Evolutionary conservation across 2,113 vertebrate species (phyloP).

Genomic region (Shinisaurus crocodilurus): DNA sequence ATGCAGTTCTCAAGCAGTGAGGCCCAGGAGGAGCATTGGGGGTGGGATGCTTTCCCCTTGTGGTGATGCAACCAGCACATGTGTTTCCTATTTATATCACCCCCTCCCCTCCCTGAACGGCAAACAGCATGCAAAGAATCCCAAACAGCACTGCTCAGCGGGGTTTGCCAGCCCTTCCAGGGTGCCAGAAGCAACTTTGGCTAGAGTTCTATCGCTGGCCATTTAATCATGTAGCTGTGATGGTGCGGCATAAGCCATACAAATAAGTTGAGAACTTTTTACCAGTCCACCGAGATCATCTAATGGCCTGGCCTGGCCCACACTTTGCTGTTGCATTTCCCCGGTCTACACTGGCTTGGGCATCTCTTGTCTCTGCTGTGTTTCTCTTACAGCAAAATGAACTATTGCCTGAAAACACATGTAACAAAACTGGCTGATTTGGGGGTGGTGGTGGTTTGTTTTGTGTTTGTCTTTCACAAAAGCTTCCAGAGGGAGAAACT

Average conservation of each 20-base stretch:
- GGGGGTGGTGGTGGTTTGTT: neutral
- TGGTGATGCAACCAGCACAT: constrained; percentile 1
- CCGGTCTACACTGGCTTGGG: neutral
- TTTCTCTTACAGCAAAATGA: neutral
- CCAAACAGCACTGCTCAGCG: neutral
- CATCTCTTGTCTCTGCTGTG: neutral
- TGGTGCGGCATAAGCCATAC: too few species aligned
- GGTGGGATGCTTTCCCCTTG: neutral
- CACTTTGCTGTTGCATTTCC: neutral
- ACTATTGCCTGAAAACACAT: neutral
- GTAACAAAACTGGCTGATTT: neutral
- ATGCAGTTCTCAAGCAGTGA: neutral
- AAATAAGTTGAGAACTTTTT: neutral
- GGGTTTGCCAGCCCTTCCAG: neutral
- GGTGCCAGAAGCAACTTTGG: neutral
- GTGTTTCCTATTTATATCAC: constrained; percentile 27
- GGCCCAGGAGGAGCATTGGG: neutral
- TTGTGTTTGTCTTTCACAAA: neutral
- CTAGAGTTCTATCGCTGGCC: neutral
- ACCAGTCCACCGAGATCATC: neutral
- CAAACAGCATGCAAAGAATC: neutral
- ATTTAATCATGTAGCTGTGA: neutral
- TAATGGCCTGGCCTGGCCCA: neutral
- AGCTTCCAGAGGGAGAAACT: neutral
- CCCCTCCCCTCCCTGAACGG: neutral